Conservation (phyloP, 1,140 invertebrate genomes). For the Holotrichia oblita region DNA sequence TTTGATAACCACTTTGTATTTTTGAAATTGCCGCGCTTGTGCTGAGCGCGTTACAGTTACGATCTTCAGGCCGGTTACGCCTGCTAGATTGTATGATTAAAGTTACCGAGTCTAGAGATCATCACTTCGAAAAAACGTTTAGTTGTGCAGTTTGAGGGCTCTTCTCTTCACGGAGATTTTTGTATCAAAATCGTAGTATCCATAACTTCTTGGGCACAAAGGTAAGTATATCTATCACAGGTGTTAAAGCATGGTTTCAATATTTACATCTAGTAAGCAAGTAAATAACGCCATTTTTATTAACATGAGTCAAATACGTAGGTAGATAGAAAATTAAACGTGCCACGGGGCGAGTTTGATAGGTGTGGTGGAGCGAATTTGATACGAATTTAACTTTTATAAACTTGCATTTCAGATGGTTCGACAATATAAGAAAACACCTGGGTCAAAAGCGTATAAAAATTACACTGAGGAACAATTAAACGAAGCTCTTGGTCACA, state of each 20-base stretch:
- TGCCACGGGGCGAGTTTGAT: conserved; percentile 12
- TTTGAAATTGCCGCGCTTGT: no score
- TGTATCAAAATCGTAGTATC: not conserved
- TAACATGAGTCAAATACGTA: no score
- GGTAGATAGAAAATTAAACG: no score
- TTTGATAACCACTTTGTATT: no score
- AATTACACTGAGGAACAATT: no score
- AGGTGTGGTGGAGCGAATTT: not conserved
- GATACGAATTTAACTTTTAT: not conserved
- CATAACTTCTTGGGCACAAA: not conserved
- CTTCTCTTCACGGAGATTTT: not conserved
- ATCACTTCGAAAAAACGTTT: no score
- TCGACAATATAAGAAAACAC: conserved; percentile 23
- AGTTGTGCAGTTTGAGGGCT: no score
- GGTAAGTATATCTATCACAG: not conserved
- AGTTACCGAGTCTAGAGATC: no score
- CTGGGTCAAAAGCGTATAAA: not conserved
- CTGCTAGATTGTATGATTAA: no score
- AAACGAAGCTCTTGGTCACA: no score
- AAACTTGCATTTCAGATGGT: conserved; percentile 28
- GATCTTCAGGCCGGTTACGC: no score
- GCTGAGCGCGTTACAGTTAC: no score
- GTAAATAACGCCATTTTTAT: not conserved
- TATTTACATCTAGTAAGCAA: not conserved
- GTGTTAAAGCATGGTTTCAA: not conserved